Evolutionary conservation across 2,888 invertebrate genomes (phyloP), one percentile per base, ranked within the genome.

Genomic region (Rosalia funebris): DNA sequence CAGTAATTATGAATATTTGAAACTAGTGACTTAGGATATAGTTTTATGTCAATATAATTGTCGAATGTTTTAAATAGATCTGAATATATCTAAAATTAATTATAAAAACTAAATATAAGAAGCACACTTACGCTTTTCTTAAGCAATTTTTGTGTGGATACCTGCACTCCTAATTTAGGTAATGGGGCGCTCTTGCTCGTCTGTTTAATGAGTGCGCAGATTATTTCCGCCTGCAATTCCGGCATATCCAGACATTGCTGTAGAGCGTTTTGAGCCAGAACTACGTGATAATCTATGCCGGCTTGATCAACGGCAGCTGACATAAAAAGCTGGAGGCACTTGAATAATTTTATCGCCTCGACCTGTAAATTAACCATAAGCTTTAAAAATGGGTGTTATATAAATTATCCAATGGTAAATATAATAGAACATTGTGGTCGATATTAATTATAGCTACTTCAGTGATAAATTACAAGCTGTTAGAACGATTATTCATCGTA

Each of bases 201-300:
- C 86, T 98, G 96, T 77, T 94, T 92, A 70, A 95, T 91, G 71
- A 98, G 85, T 70, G 92, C 93, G 75, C 95, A 93, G 75, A 93
- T 91, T 77, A 98, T 88, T 85, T 98, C 98, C 77, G 95, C 92
- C 81, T 95, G 96, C 69, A 98, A 86, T 83, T 96, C 95, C 41
- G 89, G 87, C 80, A 91, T 90, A 74, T 94, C 93, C 62, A 98
- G 85, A 80, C 96, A 96, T 80, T 94, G 93, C 78, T 94, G 93
- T 57, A 98, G 86, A 25, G 97, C 95, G 82, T 96, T 96, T 87
- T 98, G 98, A 11, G 97, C 97, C 62, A 98, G 85, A 61, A 95
- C 95, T 75, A 98, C 96, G 83, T 98, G 98, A 83, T 97, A 96
- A 84, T 98, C 98, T 73, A 98, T 93, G 77, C 96, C 95, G 54